Base-by-base conservation (phyloP, 2,888 invertebrate genomes). In the Physocephala rufipes region DNA sequence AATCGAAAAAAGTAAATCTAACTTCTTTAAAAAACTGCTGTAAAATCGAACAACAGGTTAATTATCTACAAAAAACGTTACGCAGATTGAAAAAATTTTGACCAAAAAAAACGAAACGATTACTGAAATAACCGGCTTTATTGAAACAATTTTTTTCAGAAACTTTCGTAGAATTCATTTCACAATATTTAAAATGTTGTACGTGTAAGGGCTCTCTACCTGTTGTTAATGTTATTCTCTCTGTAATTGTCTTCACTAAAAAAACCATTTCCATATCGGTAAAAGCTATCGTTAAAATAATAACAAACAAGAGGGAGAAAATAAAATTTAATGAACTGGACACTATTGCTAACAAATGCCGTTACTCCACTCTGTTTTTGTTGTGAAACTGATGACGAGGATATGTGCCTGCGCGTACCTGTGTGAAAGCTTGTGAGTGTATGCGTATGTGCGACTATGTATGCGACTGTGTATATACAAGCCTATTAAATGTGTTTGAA, bases 401-500 rank as follows among this genome's bases (percentile, higher is more conserved):
- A 16, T 61, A 30, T 16, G 36, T 51, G 53, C 64, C 36, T 53
- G 24, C 12, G 21, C 21, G 24, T 49, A 16, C 16, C 47, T 47
- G 16, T 21, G 53, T 53, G n/a, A n/a, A n/a, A n/a, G n/a, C n/a
- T n/a, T 24, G 51, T 43, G 43, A 28, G 51, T 28, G 19, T 51
- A 19, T 28, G 26, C n/a, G n/a, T 51, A 30, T 64, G 30, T 45
- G 36, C 64, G 64, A 26, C 43, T 72, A 55, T 71, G 59, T 21
- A 64, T 21, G 70, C 53, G 64, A 61, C 30, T 67, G 73, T 69
- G 61, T 65, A 71, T 73, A 70, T 73, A 45, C 47, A 21, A 9
- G 36, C 9, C 9, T 36, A 7, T 4, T 36, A 36, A n/a, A 62
- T 36, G 24, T 59, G 16, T 47, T 64, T 59, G 58, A 45, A 28